phyloP scores from a whole-genome alignment of 1,140 invertebrate genomes.

The Augochlora pura region DNA sequence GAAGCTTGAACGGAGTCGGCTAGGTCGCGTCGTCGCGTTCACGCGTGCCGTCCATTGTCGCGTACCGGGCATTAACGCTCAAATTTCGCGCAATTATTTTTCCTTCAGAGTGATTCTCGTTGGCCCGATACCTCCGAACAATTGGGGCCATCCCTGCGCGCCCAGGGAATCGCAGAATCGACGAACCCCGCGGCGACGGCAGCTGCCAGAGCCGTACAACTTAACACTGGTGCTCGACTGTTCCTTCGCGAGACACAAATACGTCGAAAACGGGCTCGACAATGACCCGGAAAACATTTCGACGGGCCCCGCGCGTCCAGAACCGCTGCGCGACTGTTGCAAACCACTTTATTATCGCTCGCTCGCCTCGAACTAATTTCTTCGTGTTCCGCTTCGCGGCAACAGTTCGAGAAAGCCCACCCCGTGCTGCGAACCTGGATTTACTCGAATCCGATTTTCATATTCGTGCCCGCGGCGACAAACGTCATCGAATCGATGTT shows the following conservation, averaged over 20 bases:
- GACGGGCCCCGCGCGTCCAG: slow-evolving; percentile 60
- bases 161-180: slow-evolving; percentile 17
- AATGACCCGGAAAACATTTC: slow-evolving; percentile 62
- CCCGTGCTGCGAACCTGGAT: not conserved
- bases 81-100: slow-evolving; percentile 73
- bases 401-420: not conserved
- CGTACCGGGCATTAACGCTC: slow-evolving; percentile 28
- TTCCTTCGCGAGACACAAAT: slow-evolving; percentile 57
- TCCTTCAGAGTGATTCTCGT: slow-evolving; percentile 73
- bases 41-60: slow-evolving; percentile 44
- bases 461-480: not conserved
- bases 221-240: slow-evolving; percentile 28
- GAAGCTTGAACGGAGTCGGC: slow-evolving; percentile 10
- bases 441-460: not conserved
- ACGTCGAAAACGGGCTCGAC: slow-evolving; percentile 26
- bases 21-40: not conserved
- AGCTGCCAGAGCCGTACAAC: slow-evolving; percentile 52
- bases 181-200: slow-evolving; percentile 46
- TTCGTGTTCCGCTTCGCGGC: no score
- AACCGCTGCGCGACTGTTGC: slow-evolving; percentile 59
- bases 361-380: slow-evolving; percentile 37
- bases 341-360: slow-evolving; percentile 74
- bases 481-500: not conserved
- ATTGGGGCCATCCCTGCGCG: slow-evolving; percentile 50
- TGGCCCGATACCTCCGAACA: slow-evolving; percentile 74